These are phyloP conservation scores for Pseudorectes ferrugineus DNA, from an alignment of 2,113 vertebrate species.

Conservation along the genomic window DNA sequence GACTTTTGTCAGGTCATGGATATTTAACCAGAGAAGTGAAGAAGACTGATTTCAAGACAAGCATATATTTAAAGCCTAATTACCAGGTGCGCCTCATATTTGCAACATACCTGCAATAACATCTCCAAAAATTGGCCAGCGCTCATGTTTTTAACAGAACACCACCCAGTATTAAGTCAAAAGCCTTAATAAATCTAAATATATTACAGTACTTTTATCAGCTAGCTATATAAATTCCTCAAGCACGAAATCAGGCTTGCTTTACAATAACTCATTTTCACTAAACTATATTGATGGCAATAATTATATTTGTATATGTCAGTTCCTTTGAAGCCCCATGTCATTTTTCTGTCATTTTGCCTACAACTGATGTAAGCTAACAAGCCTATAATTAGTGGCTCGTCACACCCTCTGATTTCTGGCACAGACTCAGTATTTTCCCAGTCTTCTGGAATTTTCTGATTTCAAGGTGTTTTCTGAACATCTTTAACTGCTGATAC, in stretches of 20 bases:
- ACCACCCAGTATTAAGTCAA: background rate
- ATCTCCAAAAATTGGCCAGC: background rate
- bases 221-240: background rate
- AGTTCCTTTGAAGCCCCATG: background rate
- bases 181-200: background rate
- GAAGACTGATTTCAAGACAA: background rate
- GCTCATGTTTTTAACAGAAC: background rate
- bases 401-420: background rate
- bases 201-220: background rate
- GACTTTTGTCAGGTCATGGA: background rate
- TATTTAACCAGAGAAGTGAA: background rate
- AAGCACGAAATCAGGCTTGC: background rate
- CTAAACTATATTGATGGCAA: background rate
- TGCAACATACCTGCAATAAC: constrained; percentile 19
- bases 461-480: background rate
- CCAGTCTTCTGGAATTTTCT: background rate
- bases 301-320: constrained; percentile 4
- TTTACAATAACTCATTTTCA: background rate
- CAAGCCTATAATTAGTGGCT: constrained; percentile 1
- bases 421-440: background rate
- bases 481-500: background rate
- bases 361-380: background rate
- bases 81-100: background rate
- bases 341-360: background rate
- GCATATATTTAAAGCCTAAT: background rate